Evolutionary conservation across 2,888 invertebrate genomes (phyloP), one percentile per base, ranked within the genome.

Genomic region (Limulus polyphemus): DNA sequence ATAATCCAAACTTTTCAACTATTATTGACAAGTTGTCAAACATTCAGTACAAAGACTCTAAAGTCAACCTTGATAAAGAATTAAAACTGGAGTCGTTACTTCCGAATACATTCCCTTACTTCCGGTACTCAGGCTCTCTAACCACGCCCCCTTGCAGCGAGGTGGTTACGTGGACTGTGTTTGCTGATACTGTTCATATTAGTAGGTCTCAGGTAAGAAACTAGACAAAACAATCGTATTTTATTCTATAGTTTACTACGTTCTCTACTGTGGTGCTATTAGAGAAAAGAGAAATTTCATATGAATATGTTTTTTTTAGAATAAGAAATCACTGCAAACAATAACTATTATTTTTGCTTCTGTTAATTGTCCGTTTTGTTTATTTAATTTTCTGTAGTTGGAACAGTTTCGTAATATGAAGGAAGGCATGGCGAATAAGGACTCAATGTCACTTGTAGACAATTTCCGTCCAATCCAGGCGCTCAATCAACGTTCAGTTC

Each of bases 351-450:
- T 12, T 12, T n/a, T 49, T 11, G 11, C n/a, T 12, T 12, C 12
- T 14, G 16, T 14, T 13, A 12, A 11, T 14, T 11, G 14, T 55
- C 11, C 11, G 11, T 17, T 49, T 17, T 12, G 11, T 49, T 58
- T 49, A 55, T 56, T 58, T 62, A 59, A 49, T 66, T 74, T 73
- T 14, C n/a, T n/a, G n/a, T 75, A 84, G 83, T 81, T 84, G 79
- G 80, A 80, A 70, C 81, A 81, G 74, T 84, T 84, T 77, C 79
- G 84, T 62, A 81, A 80, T 50, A 79, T 87, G 55, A 83, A 63
- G 46, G 63, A 65, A 56, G 59, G 57, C n/a, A 60, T 60, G n/a
- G 62, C 56, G 32, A 60, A 56, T 0, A 62, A 65, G 13, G 32
- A 56, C 1, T 55, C 47, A 32, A 60, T 60, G 47, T 49, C 58